phyloP scores from a whole-genome alignment of 2,113 vertebrate genomes.

The Datnioides undecimradiatus region DNA sequence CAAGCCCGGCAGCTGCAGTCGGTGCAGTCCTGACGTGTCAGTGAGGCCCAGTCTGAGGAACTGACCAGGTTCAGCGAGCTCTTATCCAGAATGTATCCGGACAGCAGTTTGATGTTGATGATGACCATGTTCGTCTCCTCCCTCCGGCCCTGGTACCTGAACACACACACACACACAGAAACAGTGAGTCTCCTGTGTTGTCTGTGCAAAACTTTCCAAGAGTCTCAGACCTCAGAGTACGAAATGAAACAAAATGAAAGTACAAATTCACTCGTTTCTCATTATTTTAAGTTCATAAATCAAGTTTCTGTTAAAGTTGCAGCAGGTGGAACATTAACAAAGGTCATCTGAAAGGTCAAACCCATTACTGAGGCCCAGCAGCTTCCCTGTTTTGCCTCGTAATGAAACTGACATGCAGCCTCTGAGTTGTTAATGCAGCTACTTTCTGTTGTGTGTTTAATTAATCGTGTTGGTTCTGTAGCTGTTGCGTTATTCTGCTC shows the following conservation, averaged over 20 bases:
- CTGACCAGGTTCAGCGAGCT: conserved; percentile 77
- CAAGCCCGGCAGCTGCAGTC: too few relatives aligned
- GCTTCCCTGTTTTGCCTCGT: not conserved
- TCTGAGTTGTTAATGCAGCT: not conserved
- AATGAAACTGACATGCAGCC: not conserved
- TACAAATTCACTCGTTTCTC: too few relatives aligned
- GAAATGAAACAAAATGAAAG: too few relatives aligned
- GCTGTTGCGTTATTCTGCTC: not conserved
- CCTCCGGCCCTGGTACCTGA: conserved; percentile 80
- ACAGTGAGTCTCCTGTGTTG: not conserved
- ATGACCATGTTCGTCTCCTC: conserved; percentile 87
- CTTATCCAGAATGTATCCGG: conserved; percentile 80
- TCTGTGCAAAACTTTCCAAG: not conserved
- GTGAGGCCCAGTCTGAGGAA: too few relatives aligned
- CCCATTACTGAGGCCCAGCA: not conserved
- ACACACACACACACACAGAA: not conserved
- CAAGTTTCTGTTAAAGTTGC: too few relatives aligned
- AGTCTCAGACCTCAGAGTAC: too few relatives aligned
- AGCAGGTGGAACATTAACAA: not conserved
- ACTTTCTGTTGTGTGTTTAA: not conserved
- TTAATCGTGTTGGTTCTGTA: not conserved
- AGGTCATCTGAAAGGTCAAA: not conserved
- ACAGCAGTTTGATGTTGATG: conserved; percentile 85
- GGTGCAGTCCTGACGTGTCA: too few relatives aligned
- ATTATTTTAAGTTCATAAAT: too few relatives aligned